These are phyloP conservation scores for Coranthus polyacanthus DNA, from an alignment of 2,797 vertebrate species.

Conservation along the genomic window DNA sequence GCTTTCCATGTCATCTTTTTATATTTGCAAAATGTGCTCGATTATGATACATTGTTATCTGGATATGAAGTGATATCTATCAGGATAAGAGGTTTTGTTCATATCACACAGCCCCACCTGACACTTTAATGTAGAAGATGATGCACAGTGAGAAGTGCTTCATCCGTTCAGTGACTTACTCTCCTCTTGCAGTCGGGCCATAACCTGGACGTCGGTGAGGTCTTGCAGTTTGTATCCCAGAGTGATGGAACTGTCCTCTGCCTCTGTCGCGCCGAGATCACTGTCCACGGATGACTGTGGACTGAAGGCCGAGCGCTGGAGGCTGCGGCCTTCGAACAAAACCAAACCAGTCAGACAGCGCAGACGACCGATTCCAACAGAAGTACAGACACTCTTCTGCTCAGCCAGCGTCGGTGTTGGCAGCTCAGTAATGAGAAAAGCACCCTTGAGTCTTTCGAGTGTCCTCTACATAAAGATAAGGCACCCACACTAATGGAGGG, in stretches of 20 bases:
- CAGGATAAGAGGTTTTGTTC: too few relatives aligned
- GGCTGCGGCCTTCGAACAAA: constrained; percentile 56
- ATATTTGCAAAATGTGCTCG: too few relatives aligned
- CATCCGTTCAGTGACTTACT: constrained; percentile 84
- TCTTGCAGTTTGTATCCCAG: constrained; percentile 96
- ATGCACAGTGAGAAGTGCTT: too few relatives aligned
- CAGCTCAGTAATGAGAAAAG: constrained; percentile 16
- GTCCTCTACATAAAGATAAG: constrained; percentile 29
- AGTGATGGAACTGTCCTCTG: constrained; percentile 90
- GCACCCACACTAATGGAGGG: constrained; percentile 35
- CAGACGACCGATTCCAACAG: not conserved
- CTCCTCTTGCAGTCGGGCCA: constrained; percentile 97
- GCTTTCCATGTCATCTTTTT: too few relatives aligned
- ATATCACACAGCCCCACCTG: too few relatives aligned
- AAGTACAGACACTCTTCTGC: not conserved
- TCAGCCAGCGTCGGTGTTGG: not conserved
- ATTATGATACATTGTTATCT: too few relatives aligned
- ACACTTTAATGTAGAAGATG: too few relatives aligned
- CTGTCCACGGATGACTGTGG: constrained; percentile 90
- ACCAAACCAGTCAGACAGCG: not conserved
- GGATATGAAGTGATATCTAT: too few relatives aligned
- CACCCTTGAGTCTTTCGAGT: constrained; percentile 19
- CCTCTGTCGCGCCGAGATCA: constrained; percentile 86
- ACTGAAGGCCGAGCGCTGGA: constrained; percentile 84
- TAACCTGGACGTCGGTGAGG: constrained; percentile 96